Conservation (phyloP, 2,888 invertebrate species). For the Phengaris alcon region DNA sequence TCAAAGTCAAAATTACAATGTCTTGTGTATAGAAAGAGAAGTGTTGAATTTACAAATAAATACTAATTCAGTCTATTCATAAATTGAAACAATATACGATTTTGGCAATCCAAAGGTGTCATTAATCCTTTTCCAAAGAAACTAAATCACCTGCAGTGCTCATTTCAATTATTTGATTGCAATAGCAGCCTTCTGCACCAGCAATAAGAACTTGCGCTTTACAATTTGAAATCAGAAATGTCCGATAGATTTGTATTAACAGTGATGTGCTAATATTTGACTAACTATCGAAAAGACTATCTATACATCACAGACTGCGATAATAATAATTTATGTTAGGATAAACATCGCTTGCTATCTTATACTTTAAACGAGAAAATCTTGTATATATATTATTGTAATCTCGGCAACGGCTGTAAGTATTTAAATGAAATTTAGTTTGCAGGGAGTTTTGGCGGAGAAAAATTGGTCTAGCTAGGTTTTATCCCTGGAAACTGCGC, state of each 20-base stretch:
- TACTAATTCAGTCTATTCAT: background rate
- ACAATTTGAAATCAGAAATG: conserved; percentile 22
- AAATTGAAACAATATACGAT: conserved; percentile 22
- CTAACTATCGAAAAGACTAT: background rate
- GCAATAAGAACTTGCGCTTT: conserved; percentile 27
- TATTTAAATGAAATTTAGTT: too few species aligned
- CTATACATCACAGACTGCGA: too few species aligned
- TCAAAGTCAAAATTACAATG: too few species aligned
- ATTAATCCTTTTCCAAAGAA: conserved; percentile 11
- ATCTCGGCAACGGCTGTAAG: too few species aligned
- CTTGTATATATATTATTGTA: too few species aligned
- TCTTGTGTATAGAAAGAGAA: background rate
- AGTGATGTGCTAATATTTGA: background rate
- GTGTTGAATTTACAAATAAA: background rate
- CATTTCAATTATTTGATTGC: conserved; percentile 27
- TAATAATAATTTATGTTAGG: too few species aligned
- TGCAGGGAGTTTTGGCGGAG: too few species aligned
- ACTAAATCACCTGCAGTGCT: conserved; percentile 19
- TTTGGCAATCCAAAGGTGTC: conserved; percentile 16
- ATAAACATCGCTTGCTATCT: too few species aligned
- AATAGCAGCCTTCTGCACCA: conserved; percentile 16
- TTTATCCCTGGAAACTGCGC: too few species aligned
- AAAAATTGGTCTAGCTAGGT: too few species aligned
- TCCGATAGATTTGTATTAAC: background rate
- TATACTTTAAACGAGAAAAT: too few species aligned